These are phyloP conservation scores for Cryptocheilus praepositus DNA, from an alignment of 2,888 invertebrate genomes.

Conservation along the genomic window DNA sequence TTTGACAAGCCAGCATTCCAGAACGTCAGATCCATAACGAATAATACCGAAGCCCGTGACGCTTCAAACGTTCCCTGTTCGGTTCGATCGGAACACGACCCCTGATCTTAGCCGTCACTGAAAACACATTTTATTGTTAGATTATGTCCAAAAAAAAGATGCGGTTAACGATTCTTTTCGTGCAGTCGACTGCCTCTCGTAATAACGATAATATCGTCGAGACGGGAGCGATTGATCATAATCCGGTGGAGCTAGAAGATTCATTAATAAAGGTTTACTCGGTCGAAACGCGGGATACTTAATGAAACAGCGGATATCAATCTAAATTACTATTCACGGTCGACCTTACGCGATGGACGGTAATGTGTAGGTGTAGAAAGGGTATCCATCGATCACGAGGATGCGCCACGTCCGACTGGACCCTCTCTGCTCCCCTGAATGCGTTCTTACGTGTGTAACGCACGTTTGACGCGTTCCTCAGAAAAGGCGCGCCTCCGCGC, in stretches of 20 bases:
- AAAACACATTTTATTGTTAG: too few relatives aligned
- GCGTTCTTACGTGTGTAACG: background rate
- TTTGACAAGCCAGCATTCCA: too few relatives aligned
- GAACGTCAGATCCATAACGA: too few relatives aligned
- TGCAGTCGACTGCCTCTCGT: too few relatives aligned
- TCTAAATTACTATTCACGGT: conserved; percentile 46
- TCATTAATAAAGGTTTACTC: conserved; percentile 45
- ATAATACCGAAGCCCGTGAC: too few relatives aligned
- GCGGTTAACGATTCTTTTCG: too few relatives aligned
- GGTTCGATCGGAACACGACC: too few relatives aligned
- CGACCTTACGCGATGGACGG: conserved; percentile 14
- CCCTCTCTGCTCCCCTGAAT: background rate
- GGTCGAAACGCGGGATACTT: conserved; percentile 33
- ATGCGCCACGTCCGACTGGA: conserved; percentile 12
- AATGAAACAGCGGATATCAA: conserved; percentile 37
- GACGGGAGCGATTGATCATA: conserved; percentile 43
- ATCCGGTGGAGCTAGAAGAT: conserved; percentile 24
- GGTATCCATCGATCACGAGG: conserved; percentile 36
- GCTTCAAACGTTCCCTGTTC: too few relatives aligned
- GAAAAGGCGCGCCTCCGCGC: conserved; percentile 19
- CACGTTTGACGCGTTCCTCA: conserved; percentile 14
- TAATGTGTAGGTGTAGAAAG: conserved; percentile 35
- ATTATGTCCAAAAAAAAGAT: too few relatives aligned
- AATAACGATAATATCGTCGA: too few relatives aligned
- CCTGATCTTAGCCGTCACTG: too few relatives aligned